These are phyloP conservation scores for Hypocryptadius cinnamomeus DNA, from an alignment of 2,113 vertebrate species.

Conservation along the genomic window DNA sequence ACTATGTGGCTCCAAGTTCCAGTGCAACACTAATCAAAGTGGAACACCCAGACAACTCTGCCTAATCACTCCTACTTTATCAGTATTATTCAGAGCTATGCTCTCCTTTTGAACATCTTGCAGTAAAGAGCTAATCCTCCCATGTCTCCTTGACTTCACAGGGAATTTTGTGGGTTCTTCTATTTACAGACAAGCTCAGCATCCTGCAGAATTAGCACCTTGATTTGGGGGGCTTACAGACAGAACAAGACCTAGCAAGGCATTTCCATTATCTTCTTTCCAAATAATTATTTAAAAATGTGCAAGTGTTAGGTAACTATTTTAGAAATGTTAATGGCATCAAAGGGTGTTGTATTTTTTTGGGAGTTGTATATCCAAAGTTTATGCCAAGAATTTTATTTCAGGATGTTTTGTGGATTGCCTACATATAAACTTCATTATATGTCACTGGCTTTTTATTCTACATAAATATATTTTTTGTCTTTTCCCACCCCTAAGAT, in stretches of 20 bases:
- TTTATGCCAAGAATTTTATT: background rate
- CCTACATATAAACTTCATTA: background rate
- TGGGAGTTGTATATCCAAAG: background rate
- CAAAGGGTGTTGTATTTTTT: background rate
- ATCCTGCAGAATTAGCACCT: background rate
- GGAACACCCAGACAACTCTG: background rate
- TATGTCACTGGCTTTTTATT: constrained; percentile 1
- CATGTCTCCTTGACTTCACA: background rate
- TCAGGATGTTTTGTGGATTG: constrained; percentile 21
- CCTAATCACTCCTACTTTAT: background rate
- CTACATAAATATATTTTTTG: constrained; percentile 44
- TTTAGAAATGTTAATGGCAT: background rate
- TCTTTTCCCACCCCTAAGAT: constrained; percentile 70
- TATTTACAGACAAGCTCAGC: background rate
- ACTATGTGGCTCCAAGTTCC: fast-evolving
- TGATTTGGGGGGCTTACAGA: background rate
- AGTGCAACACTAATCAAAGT: background rate
- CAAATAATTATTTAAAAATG: background rate
- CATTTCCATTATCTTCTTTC: background rate
- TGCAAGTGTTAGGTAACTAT: background rate
- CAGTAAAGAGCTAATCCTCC: background rate
- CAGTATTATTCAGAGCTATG: background rate
- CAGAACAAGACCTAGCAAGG: background rate
- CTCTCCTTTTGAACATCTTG: background rate
- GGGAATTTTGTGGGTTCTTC: background rate